Evolutionary conservation across 2,888 invertebrate genomes (phyloP).

Genomic region (Leptarthrus brevirostris): DNA sequence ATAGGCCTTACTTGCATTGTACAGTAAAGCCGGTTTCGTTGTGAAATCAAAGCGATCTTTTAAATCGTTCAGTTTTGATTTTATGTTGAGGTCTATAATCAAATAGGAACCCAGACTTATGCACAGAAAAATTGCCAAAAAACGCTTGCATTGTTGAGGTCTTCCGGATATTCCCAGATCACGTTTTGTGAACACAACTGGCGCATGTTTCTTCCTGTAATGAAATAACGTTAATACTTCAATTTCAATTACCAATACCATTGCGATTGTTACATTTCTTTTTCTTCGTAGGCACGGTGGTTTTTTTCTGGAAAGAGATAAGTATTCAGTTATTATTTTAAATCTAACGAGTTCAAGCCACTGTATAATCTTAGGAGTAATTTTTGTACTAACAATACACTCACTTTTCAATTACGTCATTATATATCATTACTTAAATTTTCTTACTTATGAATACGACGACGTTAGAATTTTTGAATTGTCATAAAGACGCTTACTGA

Average conservation of each 20-base stretch:
- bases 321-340: no score
- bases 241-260: neutral
- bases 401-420: no score
- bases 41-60: slow-evolving; percentile 61
- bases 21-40: slow-evolving; percentile 58
- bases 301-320: neutral
- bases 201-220: slow-evolving; percentile 19
- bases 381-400: no score
- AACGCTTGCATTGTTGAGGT: slow-evolving; percentile 22
- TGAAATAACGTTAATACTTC: neutral
- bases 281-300: neutral
- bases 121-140: slow-evolving; percentile 10
- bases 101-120: slow-evolving; percentile 63
- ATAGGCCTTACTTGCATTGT: slow-evolving; percentile 62
- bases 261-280: slow-evolving; percentile 6
- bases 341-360: no score
- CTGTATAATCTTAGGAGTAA: no score
- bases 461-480: no score
- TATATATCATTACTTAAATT: no score
- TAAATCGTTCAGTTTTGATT: slow-evolving; percentile 61
- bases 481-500: no score
- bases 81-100: slow-evolving; percentile 64
- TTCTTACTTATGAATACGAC: no score
- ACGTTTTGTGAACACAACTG: slow-evolving; percentile 2
- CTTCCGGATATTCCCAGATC: neutral